Base-by-base conservation (phyloP, 2,797 vertebrate species). In the Pangasius sanitwongsei region DNA sequence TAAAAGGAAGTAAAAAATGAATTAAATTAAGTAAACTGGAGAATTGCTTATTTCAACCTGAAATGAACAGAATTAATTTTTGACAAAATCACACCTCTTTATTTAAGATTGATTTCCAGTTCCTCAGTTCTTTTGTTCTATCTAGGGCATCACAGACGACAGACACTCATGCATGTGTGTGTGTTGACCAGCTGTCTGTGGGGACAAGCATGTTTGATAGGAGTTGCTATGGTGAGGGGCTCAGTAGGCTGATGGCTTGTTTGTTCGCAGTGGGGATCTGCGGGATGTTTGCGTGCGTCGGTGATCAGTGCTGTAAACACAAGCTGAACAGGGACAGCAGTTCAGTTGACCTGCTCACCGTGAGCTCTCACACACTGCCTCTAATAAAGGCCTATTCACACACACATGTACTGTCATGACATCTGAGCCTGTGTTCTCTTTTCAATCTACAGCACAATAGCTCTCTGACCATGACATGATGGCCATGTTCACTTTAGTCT, bases 291-390 rank as follows among this genome's bases (percentile, higher is more conserved):
- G 83, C 85, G 80, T 70, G 34, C n/a, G 11, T 87, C 78, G 0
- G 87, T 80, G 61, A 84, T 88, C 82, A 87, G 81, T 4, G 65
- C 87, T 74, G 80, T 89, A 89, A 90, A 90, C 89, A 88, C 9
- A 13, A 83, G 87, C 41, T 74, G 90, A 75, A 92, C 90, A 83
- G 87, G 59, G 86, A 88, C 84, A 55, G 67, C 53, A 78, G 78
- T 89, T 72, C 75, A 57, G 20, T 37, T 70, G 37, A 83, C 87
- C 90, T 57, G 48, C 23, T 87, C 85, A 90, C 90, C 86, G 59
- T 67, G 6, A 78, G 75, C n/a, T 69, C 69, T 87, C 65, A 86
- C 87, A 87, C 72, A 77, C 53, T 53, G 57, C 75, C 85, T 91
- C 86, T 88, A 59, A 1, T 78, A 86, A 86, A 87, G 78, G 37